These are phyloP conservation scores for Anomalospiza imberbis DNA, from an alignment of 2,797 vertebrate genomes.

Conservation along the genomic window DNA sequence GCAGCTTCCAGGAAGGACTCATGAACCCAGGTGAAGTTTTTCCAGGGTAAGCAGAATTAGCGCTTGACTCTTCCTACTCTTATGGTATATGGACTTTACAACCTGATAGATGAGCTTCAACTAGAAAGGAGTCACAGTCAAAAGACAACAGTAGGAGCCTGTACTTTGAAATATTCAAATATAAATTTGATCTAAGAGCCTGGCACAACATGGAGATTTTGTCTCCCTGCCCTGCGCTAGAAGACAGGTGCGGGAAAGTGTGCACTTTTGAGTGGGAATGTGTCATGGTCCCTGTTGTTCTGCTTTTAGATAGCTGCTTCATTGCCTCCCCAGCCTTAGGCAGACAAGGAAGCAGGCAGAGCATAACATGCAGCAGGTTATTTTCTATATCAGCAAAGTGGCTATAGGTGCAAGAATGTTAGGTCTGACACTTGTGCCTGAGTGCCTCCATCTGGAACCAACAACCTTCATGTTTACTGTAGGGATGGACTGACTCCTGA, in stretches of 20 bases:
- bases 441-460: background rate
- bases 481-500: background rate
- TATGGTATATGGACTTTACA: background rate
- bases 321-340: background rate
- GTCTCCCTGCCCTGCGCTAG: fast-evolving
- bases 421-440: background rate
- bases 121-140: background rate
- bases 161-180: background rate
- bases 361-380: background rate
- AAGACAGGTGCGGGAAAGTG: background rate
- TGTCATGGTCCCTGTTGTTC: background rate
- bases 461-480: fast-evolving
- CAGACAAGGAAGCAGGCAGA: background rate
- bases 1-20: background rate
- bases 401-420: background rate
- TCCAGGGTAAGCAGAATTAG: background rate
- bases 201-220: background rate
- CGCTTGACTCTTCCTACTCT: background rate
- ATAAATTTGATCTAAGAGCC: background rate
- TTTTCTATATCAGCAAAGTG: background rate
- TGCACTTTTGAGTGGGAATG: background rate
- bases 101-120: background rate
- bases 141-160: background rate
- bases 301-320: background rate
- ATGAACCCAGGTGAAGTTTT: background rate